Percentiles rank a stretch among this genome's conserved stretches.
These are phyloP conservation scores for Dicyrtomina minuta DNA, from an alignment of 2,888 invertebrate genomes.

Conservation along the genomic window DNA sequence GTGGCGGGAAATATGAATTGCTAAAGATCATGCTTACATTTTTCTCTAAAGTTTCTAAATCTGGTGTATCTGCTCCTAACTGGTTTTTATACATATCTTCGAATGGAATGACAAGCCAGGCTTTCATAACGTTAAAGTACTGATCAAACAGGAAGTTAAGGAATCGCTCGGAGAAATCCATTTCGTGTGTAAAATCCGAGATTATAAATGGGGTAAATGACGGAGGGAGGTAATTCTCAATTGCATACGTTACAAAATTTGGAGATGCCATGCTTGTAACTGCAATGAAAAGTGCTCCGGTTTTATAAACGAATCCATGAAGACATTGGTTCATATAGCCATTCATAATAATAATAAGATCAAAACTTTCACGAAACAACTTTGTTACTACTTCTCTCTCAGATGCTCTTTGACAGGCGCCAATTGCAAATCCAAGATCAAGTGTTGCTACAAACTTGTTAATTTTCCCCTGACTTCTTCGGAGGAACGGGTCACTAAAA, in stretches of 20 bases:
- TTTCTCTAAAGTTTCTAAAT: constrained; percentile 44
- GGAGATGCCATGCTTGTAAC: no score
- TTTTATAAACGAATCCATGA: constrained; percentile 18
- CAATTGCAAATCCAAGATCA: background rate
- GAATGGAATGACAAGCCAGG: no score
- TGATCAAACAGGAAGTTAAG: no score
- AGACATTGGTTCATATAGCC: constrained; percentile 29
- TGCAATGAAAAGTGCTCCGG: constrained; percentile 22
- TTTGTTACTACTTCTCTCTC: background rate
- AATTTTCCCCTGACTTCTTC: background rate
- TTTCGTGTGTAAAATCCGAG: constrained; percentile 1
- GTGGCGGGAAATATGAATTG: constrained; percentile 51
- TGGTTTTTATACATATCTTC: background rate
- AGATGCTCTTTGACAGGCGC: background rate
- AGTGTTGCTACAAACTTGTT: no score
- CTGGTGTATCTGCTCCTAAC: constrained; percentile 39
- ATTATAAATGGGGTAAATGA: constrained; percentile 25
- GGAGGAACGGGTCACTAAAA: no score
- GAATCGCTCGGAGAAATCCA: constrained; percentile 29
- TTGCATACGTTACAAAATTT: background rate
- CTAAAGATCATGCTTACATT: constrained; percentile 50
- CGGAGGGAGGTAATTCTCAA: constrained; percentile 9
- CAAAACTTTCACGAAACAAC: constrained; percentile 63
- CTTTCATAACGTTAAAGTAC: no score
- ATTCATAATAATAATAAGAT: constrained; percentile 22